Evolutionary conservation across 2,888 invertebrate species (phyloP).

Genomic region (Calameuta filiformis): DNA sequence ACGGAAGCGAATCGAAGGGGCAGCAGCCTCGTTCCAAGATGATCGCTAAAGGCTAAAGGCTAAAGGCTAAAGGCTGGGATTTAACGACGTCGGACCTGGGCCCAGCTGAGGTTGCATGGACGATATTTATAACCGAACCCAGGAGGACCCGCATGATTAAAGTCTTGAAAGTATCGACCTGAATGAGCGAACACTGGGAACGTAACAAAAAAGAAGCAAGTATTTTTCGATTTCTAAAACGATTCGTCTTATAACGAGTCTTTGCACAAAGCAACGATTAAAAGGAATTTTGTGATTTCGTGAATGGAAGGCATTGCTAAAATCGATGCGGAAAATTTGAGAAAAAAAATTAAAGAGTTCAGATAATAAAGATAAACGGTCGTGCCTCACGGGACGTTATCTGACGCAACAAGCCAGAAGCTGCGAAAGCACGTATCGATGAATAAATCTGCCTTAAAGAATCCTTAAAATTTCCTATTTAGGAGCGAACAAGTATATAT

Average conservation of each 20-base stretch:
- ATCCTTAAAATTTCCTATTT: background rate
- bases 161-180: slow-evolving; percentile 42
- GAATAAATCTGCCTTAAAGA: background rate
- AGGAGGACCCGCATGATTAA: slow-evolving; percentile 49
- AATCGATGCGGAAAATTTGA: no score
- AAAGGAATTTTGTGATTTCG: no score
- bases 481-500: background rate
- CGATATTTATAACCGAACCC: slow-evolving; percentile 52
- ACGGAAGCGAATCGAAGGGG: background rate
- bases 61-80: slow-evolving; percentile 37
- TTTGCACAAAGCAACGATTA: no score
- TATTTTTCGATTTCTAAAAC: no score
- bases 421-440: background rate
- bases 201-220: no score
- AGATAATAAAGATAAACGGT: no score
- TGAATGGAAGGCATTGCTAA: no score
- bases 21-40: slow-evolving; percentile 33
- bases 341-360: no score
- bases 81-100: no score
- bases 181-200: background rate
- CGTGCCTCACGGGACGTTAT: background rate
- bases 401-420: background rate
- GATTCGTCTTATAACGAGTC: no score
- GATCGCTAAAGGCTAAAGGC: no score
- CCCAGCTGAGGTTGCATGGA: slow-evolving; percentile 40